Percentiles rank a stretch among this genome's conserved stretches.
Conservation (phyloP, 2,888 invertebrate genomes). For the Petrolisthes manimaculis region DNA sequence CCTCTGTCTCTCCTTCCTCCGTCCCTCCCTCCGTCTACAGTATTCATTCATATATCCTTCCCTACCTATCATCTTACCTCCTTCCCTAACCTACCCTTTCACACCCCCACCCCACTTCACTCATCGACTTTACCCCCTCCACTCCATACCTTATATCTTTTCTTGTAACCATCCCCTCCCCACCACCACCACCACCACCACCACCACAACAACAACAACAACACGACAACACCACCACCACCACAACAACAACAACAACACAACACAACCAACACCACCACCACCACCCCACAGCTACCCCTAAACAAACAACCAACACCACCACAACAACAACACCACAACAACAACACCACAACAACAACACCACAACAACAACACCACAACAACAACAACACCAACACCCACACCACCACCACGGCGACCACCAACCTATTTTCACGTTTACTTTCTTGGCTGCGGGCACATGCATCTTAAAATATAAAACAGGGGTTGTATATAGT, state of each 20-base stretch:
- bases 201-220: background rate
- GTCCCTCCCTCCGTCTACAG: background rate
- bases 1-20: background rate
- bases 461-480: too few relatives aligned
- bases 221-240: background rate
- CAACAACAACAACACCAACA: background rate
- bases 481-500: background rate
- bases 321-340: too few relatives aligned
- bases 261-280: background rate
- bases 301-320: background rate
- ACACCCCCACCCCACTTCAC: background rate
- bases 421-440: background rate
- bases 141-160: too few relatives aligned
- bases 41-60: background rate
- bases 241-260: background rate
- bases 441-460: slow-evolving; percentile 2
- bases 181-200: background rate
- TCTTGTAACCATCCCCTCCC: background rate
- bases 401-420: background rate
- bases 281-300: background rate
- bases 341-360: too few relatives aligned
- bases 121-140: background rate
- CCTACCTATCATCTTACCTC: background rate
- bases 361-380: background rate
- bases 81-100: background rate